These are phyloP conservation scores for Sylvicola cinctus DNA, from an alignment of 2,888 invertebrate species.

Conservation along the genomic window DNA sequence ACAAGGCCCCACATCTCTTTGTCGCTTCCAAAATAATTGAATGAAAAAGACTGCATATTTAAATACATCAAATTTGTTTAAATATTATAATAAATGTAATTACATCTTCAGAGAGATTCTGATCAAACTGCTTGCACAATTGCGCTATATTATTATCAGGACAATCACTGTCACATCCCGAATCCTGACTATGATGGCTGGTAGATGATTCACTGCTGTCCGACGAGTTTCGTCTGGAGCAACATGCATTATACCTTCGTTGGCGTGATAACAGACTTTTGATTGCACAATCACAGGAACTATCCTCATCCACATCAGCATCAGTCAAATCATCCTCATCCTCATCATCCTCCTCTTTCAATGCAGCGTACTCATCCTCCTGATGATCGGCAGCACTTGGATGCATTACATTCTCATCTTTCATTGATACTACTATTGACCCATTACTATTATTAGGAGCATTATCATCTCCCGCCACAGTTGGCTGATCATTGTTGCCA, in stretches of 20 bases:
- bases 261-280: slow-evolving; percentile 2
- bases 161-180: slow-evolving; percentile 34
- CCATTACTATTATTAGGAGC: neutral
- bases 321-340: neutral
- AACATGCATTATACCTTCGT: slow-evolving; percentile 1
- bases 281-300: slow-evolving; percentile 6
- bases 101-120: slow-evolving; percentile 12
- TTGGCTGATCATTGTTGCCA: neutral
- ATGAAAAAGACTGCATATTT: no score
- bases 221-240: slow-evolving; percentile 6
- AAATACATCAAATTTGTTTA: no score
- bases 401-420: slow-evolving; percentile 1
- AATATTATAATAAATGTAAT: neutral
- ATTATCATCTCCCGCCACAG: neutral
- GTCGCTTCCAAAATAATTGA: no score
- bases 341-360: neutral
- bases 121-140: slow-evolving; percentile 23
- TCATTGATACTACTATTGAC: neutral
- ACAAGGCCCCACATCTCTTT: slow-evolving; percentile 1
- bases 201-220: slow-evolving; percentile 17
- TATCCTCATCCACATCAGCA: slow-evolving; percentile 3
- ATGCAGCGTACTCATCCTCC: no score
- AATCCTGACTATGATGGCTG: slow-evolving; percentile 19
- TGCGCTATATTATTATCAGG: slow-evolving; percentile 7
- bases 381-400: neutral